Evolutionary conservation across 2,797 vertebrate species (phyloP).

Genomic region (Trachurus trachurus): DNA sequence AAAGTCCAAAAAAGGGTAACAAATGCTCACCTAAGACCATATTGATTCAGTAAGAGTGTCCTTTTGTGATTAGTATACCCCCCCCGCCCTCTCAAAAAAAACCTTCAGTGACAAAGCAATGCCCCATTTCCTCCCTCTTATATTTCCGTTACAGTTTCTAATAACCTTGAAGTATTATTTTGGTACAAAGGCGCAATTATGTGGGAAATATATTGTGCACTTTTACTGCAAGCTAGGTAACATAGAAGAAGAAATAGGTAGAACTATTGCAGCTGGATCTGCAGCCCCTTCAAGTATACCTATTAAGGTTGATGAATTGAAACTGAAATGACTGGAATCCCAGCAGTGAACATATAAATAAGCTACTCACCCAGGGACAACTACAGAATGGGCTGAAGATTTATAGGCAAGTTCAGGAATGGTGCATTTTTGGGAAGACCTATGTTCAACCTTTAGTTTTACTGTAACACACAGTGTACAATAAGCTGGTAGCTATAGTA

Average conservation of each 20-base stretch:
- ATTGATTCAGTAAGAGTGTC: neutral
- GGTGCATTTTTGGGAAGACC: neutral
- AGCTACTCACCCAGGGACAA: conserved; percentile 41
- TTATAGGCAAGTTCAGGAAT: conserved; percentile 62
- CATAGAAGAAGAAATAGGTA: conserved; percentile 43
- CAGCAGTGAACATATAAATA: conserved; percentile 64
- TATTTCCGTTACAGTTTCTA: conserved; percentile 35
- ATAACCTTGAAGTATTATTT: conserved; percentile 53
- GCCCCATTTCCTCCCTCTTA: conserved; percentile 28
- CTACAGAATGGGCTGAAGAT: conserved; percentile 49
- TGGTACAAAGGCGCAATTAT: conserved; percentile 58
- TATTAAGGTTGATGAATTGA: conserved; percentile 72
- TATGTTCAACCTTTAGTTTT: conserved; percentile 34
- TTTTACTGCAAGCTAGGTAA: conserved; percentile 49
- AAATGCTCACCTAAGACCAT: conserved; percentile 33
- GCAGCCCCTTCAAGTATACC: conserved; percentile 54
- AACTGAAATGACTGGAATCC: conserved; percentile 66
- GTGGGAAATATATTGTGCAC: conserved; percentile 42
- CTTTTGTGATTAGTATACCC: conserved; percentile 11
- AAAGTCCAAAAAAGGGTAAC: conserved; percentile 4
- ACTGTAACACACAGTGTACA: neutral
- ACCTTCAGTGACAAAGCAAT: conserved; percentile 43
- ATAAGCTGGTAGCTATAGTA: neutral
- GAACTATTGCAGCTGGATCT: conserved; percentile 44
- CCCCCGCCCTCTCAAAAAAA: conserved; percentile 7